phyloP scores from a whole-genome alignment of 2,797 vertebrate species.

The Smutsia gigantea region DNA sequence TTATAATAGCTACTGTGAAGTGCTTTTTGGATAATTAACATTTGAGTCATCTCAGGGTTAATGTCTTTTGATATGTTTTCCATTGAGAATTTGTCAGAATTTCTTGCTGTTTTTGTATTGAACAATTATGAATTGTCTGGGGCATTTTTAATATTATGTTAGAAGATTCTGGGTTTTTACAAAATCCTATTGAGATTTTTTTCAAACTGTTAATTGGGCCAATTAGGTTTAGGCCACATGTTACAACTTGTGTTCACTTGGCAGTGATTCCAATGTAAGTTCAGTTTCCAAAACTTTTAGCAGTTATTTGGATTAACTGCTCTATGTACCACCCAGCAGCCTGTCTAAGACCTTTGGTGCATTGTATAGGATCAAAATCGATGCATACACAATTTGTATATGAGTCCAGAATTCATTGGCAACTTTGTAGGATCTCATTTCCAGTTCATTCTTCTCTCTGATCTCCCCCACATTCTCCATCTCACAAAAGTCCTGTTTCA shows the following conservation, averaged over 20 bases:
- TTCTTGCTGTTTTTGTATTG: neutral
- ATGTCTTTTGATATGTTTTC: neutral
- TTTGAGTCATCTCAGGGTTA: neutral
- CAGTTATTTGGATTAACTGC: neutral
- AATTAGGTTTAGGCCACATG: neutral
- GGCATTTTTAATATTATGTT: neutral
- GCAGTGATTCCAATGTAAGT: neutral
- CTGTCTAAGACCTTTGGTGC: neutral
- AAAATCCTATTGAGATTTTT: neutral
- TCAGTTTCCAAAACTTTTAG: constrained; percentile 25
- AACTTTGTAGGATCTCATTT: neutral
- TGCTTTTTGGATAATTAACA: neutral
- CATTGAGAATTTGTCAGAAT: neutral
- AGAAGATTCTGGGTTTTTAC: neutral
- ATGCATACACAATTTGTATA: neutral
- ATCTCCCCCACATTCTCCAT: neutral
- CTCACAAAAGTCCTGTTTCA: neutral
- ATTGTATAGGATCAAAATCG: neutral
- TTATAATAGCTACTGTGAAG: neutral
- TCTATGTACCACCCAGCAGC: neutral
- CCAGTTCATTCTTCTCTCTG: neutral
- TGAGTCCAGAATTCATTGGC: neutral
- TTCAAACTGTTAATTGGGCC: neutral
- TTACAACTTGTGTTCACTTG: constrained; percentile 29
- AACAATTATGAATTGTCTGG: neutral